These are phyloP conservation scores for Sakesphorus luctuosus DNA, from an alignment of 2,113 vertebrate species.

Conservation along the genomic window DNA sequence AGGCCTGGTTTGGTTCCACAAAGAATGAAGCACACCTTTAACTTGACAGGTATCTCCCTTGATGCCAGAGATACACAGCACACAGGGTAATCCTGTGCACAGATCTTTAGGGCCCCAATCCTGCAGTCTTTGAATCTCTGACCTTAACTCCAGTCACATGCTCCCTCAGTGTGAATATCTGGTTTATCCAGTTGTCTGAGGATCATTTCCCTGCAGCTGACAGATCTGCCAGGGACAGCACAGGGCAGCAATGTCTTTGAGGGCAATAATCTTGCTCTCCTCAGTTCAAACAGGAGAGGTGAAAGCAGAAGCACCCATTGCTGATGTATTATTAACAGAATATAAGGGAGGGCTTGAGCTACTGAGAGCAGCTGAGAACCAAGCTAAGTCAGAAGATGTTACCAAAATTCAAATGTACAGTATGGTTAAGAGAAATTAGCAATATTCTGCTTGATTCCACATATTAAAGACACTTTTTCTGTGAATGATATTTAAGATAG, in stretches of 20 bases:
- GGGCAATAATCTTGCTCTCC: background rate
- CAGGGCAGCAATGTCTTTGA: background rate
- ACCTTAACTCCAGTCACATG: conserved; percentile 39
- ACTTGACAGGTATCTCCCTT: background rate
- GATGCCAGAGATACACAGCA: background rate
- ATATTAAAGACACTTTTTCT: background rate
- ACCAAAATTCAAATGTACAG: conserved; percentile 50
- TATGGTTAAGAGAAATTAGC: conserved; percentile 61
- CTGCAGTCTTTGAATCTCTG: conserved; percentile 14
- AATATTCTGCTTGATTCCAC: conserved; percentile 24
- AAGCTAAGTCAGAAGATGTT: conserved; percentile 73
- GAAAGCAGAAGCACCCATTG: conserved; percentile 78
- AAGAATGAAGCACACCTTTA: background rate
- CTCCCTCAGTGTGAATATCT: background rate
- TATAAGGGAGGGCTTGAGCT: conserved; percentile 83
- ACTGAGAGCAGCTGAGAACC: conserved; percentile 80
- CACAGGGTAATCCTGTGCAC: background rate
- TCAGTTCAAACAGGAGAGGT: conserved; percentile 72
- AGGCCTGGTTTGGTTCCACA: background rate
- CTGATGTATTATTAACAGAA: conserved; percentile 82
- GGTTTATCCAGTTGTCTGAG: conserved; percentile 29
- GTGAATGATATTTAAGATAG: background rate
- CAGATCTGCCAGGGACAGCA: background rate
- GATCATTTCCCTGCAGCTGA: conserved; percentile 46
- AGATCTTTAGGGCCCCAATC: background rate